phyloP scores from a whole-genome alignment of 2,797 vertebrate genomes.

The Pitangus sulphuratus region DNA sequence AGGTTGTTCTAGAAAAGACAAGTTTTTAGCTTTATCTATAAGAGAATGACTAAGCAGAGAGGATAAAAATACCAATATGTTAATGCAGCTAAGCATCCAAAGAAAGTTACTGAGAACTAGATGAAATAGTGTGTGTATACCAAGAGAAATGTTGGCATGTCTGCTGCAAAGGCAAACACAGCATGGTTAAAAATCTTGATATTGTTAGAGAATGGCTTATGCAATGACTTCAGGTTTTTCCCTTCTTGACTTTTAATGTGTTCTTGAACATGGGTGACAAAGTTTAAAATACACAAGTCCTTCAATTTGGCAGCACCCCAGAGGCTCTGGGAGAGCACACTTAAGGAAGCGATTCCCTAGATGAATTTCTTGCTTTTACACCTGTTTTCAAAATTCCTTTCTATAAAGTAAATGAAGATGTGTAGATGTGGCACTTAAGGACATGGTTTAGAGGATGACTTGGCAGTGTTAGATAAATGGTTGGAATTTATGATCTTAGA shows the following conservation, averaged over 20 bases:
- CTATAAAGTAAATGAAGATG: background rate
- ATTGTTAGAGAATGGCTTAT: background rate
- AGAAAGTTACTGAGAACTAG: background rate
- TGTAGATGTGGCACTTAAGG: background rate
- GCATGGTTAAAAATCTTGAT: background rate
- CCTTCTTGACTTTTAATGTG: background rate
- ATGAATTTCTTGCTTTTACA: background rate
- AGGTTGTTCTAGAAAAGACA: background rate
- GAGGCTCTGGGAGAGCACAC: background rate
- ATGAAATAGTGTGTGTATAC: background rate
- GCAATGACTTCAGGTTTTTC: background rate
- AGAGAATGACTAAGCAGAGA: background rate
- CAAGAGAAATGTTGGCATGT: background rate
- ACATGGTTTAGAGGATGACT: background rate
- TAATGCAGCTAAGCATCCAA: background rate
- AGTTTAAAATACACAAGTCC: background rate
- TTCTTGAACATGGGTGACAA: background rate
- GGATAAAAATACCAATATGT: background rate
- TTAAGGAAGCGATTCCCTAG: background rate
- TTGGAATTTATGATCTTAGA: background rate
- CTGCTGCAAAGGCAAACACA: background rate
- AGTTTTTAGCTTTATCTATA: background rate
- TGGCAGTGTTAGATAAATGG: background rate
- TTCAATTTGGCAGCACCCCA: background rate
- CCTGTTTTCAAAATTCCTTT: background rate